A percentile compares a stretch with the other conserved stretches of the same genome.
phyloP scores from a whole-genome alignment of 2,888 invertebrate genomes.

The Iselma pallidipennis region DNA sequence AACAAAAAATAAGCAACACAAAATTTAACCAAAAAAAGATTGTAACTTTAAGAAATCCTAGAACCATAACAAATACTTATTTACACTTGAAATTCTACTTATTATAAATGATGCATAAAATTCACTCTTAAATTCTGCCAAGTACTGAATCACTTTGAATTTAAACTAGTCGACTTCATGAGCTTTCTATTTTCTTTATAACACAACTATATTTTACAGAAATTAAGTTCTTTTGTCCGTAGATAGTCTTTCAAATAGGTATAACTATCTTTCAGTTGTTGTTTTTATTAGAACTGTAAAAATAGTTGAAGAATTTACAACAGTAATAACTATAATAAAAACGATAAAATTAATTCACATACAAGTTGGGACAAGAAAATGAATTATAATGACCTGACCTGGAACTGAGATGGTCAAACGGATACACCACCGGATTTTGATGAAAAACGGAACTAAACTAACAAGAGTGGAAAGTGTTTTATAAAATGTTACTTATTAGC shows the following conservation, averaged over 20 bases:
- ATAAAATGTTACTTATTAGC: not conserved
- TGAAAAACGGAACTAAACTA: slow-evolving; percentile 13
- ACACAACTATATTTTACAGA: no score
- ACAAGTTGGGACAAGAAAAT: slow-evolving; percentile 10
- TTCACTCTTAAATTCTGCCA: not conserved
- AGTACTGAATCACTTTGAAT: no score
- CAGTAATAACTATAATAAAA: not conserved
- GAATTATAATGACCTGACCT: slow-evolving; percentile 21
- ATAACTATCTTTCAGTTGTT: no score
- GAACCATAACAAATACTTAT: no score
- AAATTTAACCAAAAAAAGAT: not conserved
- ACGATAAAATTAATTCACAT: not conserved
- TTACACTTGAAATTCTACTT: no score
- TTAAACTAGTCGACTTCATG: no score
- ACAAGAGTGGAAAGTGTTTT: not conserved
- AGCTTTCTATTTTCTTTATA: no score
- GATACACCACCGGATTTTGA: slow-evolving; percentile 21
- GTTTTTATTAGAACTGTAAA: not conserved
- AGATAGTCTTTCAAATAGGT: no score
- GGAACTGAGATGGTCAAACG: slow-evolving; percentile 14
- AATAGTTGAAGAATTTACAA: not conserved
- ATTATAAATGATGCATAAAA: no score
- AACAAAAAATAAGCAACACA: not conserved
- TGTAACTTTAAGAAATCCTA: not conserved
- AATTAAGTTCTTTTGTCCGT: no score